These are phyloP conservation scores for Suricata suricatta DNA, from an alignment of 2,113 vertebrate species.

Conservation along the genomic window DNA sequence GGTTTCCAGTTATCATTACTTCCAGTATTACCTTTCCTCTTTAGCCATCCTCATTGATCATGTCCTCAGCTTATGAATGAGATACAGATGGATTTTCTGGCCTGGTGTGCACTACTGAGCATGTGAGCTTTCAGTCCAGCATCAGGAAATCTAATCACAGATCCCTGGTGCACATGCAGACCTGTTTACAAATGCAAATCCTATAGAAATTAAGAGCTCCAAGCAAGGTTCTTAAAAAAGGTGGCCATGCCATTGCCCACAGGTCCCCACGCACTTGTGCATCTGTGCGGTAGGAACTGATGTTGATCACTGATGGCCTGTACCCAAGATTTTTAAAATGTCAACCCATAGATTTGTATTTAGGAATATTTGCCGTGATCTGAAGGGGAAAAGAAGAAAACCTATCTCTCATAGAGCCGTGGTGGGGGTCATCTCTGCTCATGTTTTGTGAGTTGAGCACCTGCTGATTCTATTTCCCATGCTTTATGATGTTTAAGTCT, in stretches of 20 bases:
- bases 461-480: not conserved
- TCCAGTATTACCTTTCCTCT: slow-evolving; percentile 2
- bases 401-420: not conserved
- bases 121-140: not conserved
- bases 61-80: not conserved
- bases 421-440: not conserved
- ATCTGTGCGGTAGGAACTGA: not conserved
- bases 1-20: not conserved
- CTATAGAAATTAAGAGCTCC: not conserved
- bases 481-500: not conserved
- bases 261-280: not conserved
- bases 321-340: not conserved
- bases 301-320: not conserved
- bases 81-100: not conserved
- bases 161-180: not conserved
- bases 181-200: not conserved
- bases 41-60: not conserved
- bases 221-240: not conserved
- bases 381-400: not conserved
- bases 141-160: not conserved
- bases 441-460: not conserved
- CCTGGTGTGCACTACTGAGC: not conserved
- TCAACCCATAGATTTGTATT: not conserved
- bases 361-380: not conserved
- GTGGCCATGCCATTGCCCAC: not conserved